A percentile compares a stretch with the other conserved stretches of the same genome.
Evolutionary conservation across 2,113 vertebrate genomes (phyloP).

Genomic region (Hydrochoerus hydrochaeris): DNA sequence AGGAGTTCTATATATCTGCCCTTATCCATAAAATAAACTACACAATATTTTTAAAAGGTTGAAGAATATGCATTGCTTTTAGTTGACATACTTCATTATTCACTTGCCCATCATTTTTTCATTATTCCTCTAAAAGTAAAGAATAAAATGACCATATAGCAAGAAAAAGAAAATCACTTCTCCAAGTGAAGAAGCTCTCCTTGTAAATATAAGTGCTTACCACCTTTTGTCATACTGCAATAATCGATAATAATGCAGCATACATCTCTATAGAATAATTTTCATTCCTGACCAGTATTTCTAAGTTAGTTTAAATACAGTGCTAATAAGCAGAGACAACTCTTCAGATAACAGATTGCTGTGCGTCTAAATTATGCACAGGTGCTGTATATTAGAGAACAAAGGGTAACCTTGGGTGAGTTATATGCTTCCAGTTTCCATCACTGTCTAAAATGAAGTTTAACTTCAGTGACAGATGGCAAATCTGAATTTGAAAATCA

Average conservation of each 20-base stretch:
- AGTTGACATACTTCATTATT: neutral
- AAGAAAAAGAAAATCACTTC: conserved; percentile 8
- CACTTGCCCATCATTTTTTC: neutral
- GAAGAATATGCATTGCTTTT: neutral
- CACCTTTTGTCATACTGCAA: conserved; percentile 13
- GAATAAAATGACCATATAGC: too few species aligned
- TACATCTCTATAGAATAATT: neutral
- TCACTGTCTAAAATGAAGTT: conserved; percentile 58
- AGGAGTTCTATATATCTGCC: neutral
- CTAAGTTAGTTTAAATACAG: neutral
- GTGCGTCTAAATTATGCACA: neutral
- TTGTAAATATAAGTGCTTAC: conserved; percentile 1
- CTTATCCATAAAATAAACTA: neutral
- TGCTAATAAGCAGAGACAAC: neutral
- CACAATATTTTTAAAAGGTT: neutral
- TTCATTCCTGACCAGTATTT: neutral
- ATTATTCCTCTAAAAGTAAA: too few species aligned
- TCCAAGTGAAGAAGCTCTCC: neutral
- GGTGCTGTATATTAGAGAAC: neutral
- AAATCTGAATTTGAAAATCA: conserved; percentile 75
- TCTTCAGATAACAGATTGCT: neutral
- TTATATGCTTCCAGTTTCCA: conserved; percentile 2
- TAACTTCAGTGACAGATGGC: conserved; percentile 60
- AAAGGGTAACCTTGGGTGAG: neutral
- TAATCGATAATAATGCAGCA: neutral